Evolutionary conservation across 2,797 vertebrate genomes (phyloP).

Genomic region (Thripadectes ignobilis): DNA sequence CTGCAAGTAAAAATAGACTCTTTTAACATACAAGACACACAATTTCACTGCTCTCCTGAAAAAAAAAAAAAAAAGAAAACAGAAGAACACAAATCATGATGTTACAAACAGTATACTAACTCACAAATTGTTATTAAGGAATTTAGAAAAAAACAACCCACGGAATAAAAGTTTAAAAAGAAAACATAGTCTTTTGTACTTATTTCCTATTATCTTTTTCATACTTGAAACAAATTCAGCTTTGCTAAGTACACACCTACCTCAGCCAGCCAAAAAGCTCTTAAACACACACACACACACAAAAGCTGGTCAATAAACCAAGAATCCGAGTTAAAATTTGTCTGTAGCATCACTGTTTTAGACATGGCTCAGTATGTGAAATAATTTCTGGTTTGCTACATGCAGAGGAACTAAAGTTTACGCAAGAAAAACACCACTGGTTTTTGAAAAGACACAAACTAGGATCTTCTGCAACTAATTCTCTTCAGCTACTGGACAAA

Average conservation of each 20-base stretch:
- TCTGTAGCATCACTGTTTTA: neutral
- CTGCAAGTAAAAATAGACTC: constrained; percentile 64
- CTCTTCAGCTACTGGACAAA: neutral
- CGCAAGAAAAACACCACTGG: neutral
- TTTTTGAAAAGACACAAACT: neutral
- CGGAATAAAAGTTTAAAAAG: neutral
- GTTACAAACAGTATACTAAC: neutral
- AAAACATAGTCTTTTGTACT: neutral
- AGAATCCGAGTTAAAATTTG: neutral
- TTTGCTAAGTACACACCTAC: neutral
- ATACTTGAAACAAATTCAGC: neutral
- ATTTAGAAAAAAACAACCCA: neutral
- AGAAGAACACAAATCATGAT: neutral
- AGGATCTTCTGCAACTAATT: neutral
- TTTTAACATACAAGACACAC: neutral
- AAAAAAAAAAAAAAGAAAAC: neutral
- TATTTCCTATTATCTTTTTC: neutral
- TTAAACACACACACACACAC: neutral
- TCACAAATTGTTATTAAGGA: neutral
- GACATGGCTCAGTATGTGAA: neutral
- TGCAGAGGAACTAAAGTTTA: neutral
- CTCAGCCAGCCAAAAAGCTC: neutral
- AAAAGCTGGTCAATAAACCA: neutral
- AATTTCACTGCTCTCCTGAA: neutral
- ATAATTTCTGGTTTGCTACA: neutral